Percentiles rank a stretch among this genome's conserved stretches.
Evolutionary conservation across 2,888 invertebrate genomes (phyloP).

Genomic region (Trichogramma evanescens): DNA sequence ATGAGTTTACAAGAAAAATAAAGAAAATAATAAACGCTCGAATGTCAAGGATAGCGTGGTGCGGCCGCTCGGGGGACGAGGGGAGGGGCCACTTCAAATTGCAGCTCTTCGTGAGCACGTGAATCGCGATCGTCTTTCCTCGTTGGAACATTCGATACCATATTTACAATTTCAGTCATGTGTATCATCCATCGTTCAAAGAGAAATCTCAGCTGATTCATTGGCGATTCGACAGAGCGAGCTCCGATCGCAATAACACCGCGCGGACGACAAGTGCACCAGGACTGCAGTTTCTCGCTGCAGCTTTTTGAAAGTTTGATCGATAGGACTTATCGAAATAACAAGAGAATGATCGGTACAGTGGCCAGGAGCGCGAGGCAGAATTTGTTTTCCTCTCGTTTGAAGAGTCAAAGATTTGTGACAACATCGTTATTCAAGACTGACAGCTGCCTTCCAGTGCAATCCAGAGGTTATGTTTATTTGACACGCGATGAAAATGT

Average conservation of each 20-base stretch:
- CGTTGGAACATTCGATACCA: too few species aligned
- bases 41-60: too few species aligned
- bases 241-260: neutral
- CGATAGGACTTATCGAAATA: conserved; percentile 19
- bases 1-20: too few species aligned
- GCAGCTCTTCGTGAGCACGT: too few species aligned
- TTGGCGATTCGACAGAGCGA: neutral
- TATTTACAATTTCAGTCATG: too few species aligned
- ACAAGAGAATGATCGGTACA: conserved; percentile 13
- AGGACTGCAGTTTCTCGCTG: too few species aligned
- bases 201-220: too few species aligned
- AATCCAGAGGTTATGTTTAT: conserved; percentile 18
- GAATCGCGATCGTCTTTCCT: too few species aligned
- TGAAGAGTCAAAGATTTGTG: neutral
- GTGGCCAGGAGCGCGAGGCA: conserved; percentile 5
- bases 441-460: neutral
- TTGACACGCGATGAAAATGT: conserved; percentile 1
- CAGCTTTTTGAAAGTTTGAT: conserved; percentile 12
- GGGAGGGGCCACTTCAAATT: too few species aligned
- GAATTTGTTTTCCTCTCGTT: neutral
- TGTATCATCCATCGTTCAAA: too few species aligned
- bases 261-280: neutral
- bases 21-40: too few species aligned
- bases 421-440: neutral
- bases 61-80: too few species aligned